Conservation (phyloP, 2,797 vertebrate species). For the Cichlasoma orientale region DNA sequence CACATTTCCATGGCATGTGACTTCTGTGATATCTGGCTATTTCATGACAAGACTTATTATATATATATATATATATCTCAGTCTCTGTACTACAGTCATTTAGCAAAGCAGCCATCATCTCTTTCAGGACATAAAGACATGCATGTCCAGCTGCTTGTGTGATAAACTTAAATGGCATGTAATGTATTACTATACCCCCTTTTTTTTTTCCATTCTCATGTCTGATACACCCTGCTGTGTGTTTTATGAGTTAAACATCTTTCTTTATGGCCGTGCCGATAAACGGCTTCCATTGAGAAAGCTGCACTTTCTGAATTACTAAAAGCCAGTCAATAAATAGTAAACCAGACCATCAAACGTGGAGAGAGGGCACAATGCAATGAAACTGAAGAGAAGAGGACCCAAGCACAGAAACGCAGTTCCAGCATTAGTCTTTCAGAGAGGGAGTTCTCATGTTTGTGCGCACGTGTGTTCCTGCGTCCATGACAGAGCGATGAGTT, state of each 20-base stretch:
- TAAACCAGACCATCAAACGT: slow-evolving; percentile 4
- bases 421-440: background rate
- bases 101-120: background rate
- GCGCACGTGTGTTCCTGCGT: background rate
- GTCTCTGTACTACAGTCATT: background rate
- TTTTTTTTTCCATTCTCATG: background rate
- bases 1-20: slow-evolving; percentile 47
- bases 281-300: background rate
- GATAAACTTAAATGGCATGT: background rate
- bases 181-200: background rate
- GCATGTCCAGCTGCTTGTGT: slow-evolving; percentile 2
- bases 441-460: slow-evolving; percentile 1
- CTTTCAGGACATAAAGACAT: background rate
- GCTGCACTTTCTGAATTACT: background rate
- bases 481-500: background rate
- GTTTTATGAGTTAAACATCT: background rate
- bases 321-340: background rate
- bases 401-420: background rate
- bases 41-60: slow-evolving; percentile 32
- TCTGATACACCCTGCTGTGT: background rate
- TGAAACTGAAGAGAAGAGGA: background rate
- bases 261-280: background rate
- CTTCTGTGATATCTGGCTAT: slow-evolving; percentile 42
- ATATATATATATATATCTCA: background rate
- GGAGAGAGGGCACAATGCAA: background rate